Evolutionary conservation across 2,797 vertebrate species (phyloP).

Genomic region (Microchirus variegatus): DNA sequence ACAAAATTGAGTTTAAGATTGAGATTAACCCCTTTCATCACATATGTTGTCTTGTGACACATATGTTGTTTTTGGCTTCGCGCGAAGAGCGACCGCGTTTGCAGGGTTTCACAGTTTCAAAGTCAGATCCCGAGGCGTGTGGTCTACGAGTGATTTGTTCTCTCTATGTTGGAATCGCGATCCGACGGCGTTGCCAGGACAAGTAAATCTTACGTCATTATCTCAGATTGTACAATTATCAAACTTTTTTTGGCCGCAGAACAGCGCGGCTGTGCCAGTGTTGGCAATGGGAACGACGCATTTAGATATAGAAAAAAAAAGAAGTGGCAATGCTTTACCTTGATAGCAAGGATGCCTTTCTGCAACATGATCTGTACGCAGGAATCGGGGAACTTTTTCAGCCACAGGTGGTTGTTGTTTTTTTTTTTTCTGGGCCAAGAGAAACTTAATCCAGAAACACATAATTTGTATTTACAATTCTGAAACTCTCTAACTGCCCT

Average conservation of each 20-base stretch:
- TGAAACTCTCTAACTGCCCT: too few relatives aligned
- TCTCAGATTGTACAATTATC: slow-evolving; percentile 5
- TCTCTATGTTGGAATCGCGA: not conserved
- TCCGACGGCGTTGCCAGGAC: slow-evolving; percentile 16
- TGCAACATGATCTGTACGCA: not conserved
- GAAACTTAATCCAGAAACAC: too few relatives aligned
- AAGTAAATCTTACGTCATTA: slow-evolving; percentile 12
- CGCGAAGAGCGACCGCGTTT: too few relatives aligned
- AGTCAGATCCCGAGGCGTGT: not conserved
- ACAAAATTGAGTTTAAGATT: too few relatives aligned
- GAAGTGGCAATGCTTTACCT: not conserved
- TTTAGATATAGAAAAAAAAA: slow-evolving; percentile 4
- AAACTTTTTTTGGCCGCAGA: slow-evolving; percentile 1
- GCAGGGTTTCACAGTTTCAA: not conserved
- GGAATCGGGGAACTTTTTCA: too few relatives aligned
- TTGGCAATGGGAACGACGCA: slow-evolving; percentile 2
- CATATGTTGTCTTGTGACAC: too few relatives aligned
- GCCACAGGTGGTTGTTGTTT: too few relatives aligned
- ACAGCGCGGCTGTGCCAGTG: not conserved
- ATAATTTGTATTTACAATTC: too few relatives aligned
- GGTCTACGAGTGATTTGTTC: not conserved
- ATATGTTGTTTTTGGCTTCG: too few relatives aligned
- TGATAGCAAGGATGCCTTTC: not conserved
- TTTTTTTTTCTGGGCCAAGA: too few relatives aligned
- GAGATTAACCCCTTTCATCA: too few relatives aligned